Evolutionary conservation across 2,113 vertebrate species (phyloP), one percentile per base, ranked within the genome.

Genomic region (Myocastor coypus): DNA sequence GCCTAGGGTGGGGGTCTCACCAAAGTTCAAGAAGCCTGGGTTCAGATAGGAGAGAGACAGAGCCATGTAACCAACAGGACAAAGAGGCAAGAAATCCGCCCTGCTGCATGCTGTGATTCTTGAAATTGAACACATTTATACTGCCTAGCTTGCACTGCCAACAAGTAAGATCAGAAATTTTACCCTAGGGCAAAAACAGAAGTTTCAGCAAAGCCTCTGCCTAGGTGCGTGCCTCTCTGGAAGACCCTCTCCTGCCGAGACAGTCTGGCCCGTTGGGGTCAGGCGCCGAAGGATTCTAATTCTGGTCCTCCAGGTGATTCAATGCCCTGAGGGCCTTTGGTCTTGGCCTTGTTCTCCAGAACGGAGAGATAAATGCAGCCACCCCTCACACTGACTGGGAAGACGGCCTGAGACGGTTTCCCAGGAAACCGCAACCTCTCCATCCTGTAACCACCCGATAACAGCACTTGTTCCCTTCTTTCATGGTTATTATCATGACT

Each of bases 21-120:
- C 1, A n/a, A n/a, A 73, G 2, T 3, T 9, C 10, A 19, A 12
- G 11, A 13, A 42, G 34, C 68, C 61, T 26, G 34, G 37, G 40
- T 9, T 37, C 34, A 12, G n/a, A 6, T 0, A 37, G 40, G 16
- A 52, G 17, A 28, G 19, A 57, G 42, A 10, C 32, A 24, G 71
- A 37, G 28, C 3, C 24, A 0, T 17, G n/a, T 11, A 28, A 8
- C 22, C 0, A 30, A 17, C 9, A 0, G 30, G n/a, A 13, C 6
- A 26, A 0, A 24, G 24, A 57, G 32, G 42, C 6, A 26, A 26
- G 34, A 69, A 19, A 6, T 5, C 2, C 0, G 0, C 5, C 2
- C 0, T 0, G 0, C n/a, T 64, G 26, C 0, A 3, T 1, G 16
- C 75, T 34, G 0, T 3, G 57, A 28, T 34, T 5, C 92, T 34